Base-by-base conservation (phyloP, 2,888 invertebrate genomes). In the Trilocha varians region DNA sequence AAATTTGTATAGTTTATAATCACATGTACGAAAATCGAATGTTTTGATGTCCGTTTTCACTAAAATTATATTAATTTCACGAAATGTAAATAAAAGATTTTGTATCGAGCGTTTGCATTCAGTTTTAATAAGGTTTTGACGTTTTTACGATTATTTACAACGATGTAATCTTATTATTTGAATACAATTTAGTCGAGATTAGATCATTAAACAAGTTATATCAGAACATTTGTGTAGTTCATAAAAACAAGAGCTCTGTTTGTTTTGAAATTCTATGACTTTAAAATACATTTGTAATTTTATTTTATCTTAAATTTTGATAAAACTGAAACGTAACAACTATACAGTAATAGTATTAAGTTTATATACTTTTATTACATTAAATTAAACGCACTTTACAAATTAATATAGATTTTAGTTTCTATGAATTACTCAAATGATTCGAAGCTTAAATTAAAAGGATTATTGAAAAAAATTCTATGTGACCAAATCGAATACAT, bases 401-500 rank as follows among this genome's bases (percentile, higher is more conserved):
- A 25, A 25, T 25, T 25, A 25, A 25, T 6, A 5, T 11, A 25
- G 25, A 6, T n/a, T 11, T 11, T 25, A 11, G 25, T 4, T 25
- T 25, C 11, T 25, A 11, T 25, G 25, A 25, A 9, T 11, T 11
- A 25, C 6, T 25, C 25, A 25, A 25, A 25, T 25, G 25, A 32
- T 54, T 55, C 51, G 58, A 70, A 58, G 66, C 63, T 62, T 40
- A 36, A 25, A 36, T 34, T 32, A 45, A 52, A 51, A 46, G 45
- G 38, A 48, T 16, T 34, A 40, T 8, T 8, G 9, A 16, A 16
- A 33, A 37, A 37, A 33, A 55, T 67, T 69, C 52, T 66, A 72
- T 72, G 79, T 83, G 84, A 84, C 84, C 84, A 84, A 84, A 83
- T 82, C 78, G 78, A 82, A 83, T 80, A 82, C 84, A 80, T 79